Percentiles rank a stretch among this genome's conserved stretches.
Conservation (phyloP, 2,113 vertebrate genomes). For the Saguinus midas region DNA sequence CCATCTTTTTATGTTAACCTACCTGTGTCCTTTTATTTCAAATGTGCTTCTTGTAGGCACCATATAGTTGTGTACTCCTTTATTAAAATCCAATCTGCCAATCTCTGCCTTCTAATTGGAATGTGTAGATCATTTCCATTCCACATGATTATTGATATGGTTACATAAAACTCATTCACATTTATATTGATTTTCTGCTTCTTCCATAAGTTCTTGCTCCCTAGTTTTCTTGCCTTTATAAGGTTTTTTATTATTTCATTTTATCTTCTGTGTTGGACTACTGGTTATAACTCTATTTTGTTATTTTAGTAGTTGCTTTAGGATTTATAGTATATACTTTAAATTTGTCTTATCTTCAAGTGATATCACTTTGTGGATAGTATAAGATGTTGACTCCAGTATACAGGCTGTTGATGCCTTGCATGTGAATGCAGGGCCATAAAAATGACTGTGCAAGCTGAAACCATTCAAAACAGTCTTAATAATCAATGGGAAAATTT, state of each 20-base stretch:
- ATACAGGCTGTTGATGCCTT: background rate
- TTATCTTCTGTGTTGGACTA: background rate
- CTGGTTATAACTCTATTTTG: background rate
- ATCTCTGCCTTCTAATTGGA: background rate
- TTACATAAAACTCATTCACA: background rate
- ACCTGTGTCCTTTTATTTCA: background rate
- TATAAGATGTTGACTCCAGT: background rate
- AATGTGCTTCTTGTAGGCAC: background rate
- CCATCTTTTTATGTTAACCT: background rate
- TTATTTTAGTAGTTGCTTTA: background rate
- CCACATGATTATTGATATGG: background rate
- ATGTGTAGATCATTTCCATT: background rate
- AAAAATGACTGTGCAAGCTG: background rate
- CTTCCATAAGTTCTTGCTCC: background rate
- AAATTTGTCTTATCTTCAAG: background rate
- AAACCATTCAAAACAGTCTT: background rate
- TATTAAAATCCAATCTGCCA: background rate
- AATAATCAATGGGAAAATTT: background rate
- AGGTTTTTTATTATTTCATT: background rate
- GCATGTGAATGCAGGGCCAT: background rate
- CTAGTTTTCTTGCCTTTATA: background rate
- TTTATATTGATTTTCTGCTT: background rate
- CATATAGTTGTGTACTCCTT: background rate
- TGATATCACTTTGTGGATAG: background rate
- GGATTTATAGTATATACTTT: background rate